A percentile compares a stretch with the other conserved stretches of the same genome.
phyloP scores from a whole-genome alignment of 2,113 vertebrate species.

The Oryctolagus cuniculus region mOryCun1.1 NC_091436.1:167512501-167513000 shows the following conservation, averaged over 20 bases:
- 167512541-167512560: not conserved
- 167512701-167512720: not conserved
- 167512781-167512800: no score
- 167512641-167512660: not conserved
- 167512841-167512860: no score
- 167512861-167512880: no score
- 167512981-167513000: not conserved
- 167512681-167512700: not conserved
- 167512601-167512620: slow-evolving; percentile 23
- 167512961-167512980: not conserved
- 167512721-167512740: not conserved
- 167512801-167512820: no score
- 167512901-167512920: no score
- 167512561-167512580: slow-evolving; percentile 27
- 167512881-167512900: no score
- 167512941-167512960: no score
- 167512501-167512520: not conserved
- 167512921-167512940: not conserved
- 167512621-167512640: not conserved
- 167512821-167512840: no score
- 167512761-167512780: not conserved
- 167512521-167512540: not conserved
- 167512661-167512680: slow-evolving; percentile 11
- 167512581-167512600: not conserved
- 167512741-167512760: not conserved